Percentiles rank a stretch among this genome's conserved stretches.
phyloP scores from a whole-genome alignment of 2,888 invertebrate genomes.

The Cylloceria caligata region DNA sequence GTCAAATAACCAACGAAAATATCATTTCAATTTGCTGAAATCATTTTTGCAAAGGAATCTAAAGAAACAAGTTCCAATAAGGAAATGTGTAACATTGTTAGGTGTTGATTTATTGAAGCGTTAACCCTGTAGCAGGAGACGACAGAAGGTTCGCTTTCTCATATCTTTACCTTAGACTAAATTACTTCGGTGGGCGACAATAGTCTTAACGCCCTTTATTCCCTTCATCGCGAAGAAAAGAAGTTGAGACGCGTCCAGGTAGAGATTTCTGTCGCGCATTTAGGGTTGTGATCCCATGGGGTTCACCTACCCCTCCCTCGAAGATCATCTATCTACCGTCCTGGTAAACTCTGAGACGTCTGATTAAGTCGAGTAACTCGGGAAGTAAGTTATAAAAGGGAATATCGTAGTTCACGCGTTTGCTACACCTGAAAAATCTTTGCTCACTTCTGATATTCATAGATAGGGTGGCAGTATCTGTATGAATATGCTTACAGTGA shows the following conservation, averaged over 20 bases:
- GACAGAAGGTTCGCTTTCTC: background rate
- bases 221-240: background rate
- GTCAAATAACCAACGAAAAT: background rate
- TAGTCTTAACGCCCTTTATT: background rate
- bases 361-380: constrained; percentile 15
- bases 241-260: background rate
- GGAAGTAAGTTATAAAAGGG: background rate
- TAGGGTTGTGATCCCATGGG: constrained; percentile 2
- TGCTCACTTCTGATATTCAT: constrained; percentile 10
- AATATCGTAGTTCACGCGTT: constrained; percentile 4
- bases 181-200: background rate
- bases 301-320: background rate
- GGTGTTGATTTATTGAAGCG: background rate
- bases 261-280: background rate
- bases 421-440: constrained; percentile 14
- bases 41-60: background rate
- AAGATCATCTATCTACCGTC: constrained; percentile 9
- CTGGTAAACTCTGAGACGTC: background rate
- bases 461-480: background rate
- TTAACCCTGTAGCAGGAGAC: no score
- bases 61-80: background rate
- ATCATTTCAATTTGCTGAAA: background rate
- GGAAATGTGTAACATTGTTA: background rate
- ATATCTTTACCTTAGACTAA: background rate
- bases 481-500: no score